These are phyloP conservation scores for Teleiodes luculella DNA, from an alignment of 2,888 invertebrate species.

Conservation along the genomic window DNA sequence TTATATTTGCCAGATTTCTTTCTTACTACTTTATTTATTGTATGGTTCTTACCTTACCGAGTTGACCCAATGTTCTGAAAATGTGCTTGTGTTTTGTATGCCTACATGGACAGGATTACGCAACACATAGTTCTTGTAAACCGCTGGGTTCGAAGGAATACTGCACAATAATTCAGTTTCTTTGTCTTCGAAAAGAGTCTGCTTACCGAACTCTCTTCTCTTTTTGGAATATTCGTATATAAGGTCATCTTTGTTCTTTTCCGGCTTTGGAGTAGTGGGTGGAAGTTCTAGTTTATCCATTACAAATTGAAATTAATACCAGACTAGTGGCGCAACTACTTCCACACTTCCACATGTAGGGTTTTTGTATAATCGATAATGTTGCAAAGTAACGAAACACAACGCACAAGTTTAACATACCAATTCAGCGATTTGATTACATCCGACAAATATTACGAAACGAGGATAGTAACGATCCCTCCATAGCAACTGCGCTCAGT, in stretches of 20 bases:
- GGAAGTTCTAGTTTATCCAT: constrained; percentile 26
- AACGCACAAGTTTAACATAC: too few relatives aligned
- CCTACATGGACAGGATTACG: constrained; percentile 81
- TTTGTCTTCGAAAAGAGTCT: constrained; percentile 83
- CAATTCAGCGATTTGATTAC: too few relatives aligned
- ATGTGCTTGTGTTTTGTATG: constrained; percentile 80
- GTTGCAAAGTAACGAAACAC: background rate
- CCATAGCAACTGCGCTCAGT: too few relatives aligned
- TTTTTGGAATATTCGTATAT: constrained; percentile 81
- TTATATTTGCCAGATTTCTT: too few relatives aligned
- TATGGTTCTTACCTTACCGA: constrained; percentile 63
- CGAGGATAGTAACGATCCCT: too few relatives aligned
- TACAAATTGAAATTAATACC: too few relatives aligned
- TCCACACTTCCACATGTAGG: too few relatives aligned
- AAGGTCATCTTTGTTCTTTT: constrained; percentile 51
- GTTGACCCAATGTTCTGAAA: constrained; percentile 82
- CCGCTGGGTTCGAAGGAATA: constrained; percentile 79
- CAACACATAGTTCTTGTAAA: constrained; percentile 74
- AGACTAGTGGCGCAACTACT: too few relatives aligned
- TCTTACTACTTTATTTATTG: too few relatives aligned
- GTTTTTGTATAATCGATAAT: constrained; percentile 1
- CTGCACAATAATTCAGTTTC: constrained; percentile 82
- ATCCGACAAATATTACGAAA: too few relatives aligned
- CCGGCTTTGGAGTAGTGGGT: constrained; percentile 21
- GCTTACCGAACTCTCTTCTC: constrained; percentile 84